These are phyloP conservation scores for Otolemur garnettii DNA, from an alignment of 2,113 vertebrate genomes.

Conservation along the genomic window DNA sequence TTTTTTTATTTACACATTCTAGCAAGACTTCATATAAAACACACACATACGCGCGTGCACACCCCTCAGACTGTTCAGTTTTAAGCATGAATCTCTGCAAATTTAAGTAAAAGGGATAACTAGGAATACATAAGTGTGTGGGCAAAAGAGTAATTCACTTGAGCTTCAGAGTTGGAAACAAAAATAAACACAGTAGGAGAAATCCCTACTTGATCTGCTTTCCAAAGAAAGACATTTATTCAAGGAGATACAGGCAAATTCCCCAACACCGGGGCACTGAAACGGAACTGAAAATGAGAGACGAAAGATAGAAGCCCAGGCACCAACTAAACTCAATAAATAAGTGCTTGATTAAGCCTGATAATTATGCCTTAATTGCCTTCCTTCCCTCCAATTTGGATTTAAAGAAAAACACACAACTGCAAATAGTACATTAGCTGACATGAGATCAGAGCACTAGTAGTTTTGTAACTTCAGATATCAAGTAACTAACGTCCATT, in stretches of 20 bases:
- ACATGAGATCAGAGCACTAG: accelerated
- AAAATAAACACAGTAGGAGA: slow-evolving; percentile 64
- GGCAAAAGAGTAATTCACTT: slow-evolving; percentile 39
- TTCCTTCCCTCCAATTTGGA: slow-evolving; percentile 26
- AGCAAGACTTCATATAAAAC: not conserved
- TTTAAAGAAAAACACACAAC: slow-evolving; percentile 34
- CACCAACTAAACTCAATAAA: not conserved
- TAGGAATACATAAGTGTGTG: slow-evolving; percentile 10
- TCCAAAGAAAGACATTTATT: slow-evolving; percentile 44
- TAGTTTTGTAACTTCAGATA: not conserved
- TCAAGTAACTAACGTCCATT: not conserved
- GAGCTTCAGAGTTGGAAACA: slow-evolving; percentile 14
- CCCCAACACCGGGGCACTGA: not conserved
- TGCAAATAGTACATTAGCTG: not conserved
- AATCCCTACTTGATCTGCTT: slow-evolving; percentile 12
- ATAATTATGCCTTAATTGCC: not conserved
- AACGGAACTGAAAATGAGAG: not conserved
- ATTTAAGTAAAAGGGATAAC: slow-evolving; percentile 52
- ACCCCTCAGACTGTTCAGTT: not conserved
- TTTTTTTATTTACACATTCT: slow-evolving; percentile 56
- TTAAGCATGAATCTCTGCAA: slow-evolving; percentile 35
- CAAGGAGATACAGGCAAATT: not conserved
- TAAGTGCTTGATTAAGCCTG: slow-evolving; percentile 8
- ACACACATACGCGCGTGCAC: not conserved
- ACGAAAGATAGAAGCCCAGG: not conserved